A percentile compares a stretch with the other conserved stretches of the same genome.
Conservation (phyloP, 2,113 vertebrate genomes). For the Laticauda laticaudata region DNA sequence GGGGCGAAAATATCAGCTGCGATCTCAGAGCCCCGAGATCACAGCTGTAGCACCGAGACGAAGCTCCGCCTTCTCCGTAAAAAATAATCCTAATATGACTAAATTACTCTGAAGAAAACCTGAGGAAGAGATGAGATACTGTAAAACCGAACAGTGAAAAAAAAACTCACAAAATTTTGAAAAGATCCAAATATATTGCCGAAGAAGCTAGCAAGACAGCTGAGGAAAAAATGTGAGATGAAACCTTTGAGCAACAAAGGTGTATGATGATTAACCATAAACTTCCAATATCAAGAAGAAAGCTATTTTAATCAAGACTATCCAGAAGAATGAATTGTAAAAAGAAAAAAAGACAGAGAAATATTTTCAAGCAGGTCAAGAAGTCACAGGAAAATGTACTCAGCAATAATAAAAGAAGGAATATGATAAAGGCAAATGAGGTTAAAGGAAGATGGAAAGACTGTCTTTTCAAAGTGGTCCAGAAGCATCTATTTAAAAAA, state of each 20-base stretch:
- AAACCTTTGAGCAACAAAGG: not conserved
- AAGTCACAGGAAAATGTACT: not conserved
- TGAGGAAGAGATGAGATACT: not conserved
- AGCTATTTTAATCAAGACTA: not conserved
- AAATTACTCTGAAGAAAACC: not conserved
- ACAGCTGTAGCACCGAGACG: too few species aligned
- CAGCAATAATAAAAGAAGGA: not conserved
- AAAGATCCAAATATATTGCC: not conserved
- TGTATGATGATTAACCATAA: not conserved
- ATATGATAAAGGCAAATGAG: not conserved
- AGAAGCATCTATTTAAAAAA: not conserved
- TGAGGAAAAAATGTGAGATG: not conserved
- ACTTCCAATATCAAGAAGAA: not conserved
- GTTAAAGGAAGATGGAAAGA: not conserved
- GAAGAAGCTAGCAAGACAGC: not conserved
- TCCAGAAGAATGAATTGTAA: not conserved
- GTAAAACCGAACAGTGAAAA: not conserved
- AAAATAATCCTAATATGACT: not conserved
- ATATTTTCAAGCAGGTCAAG: not conserved
- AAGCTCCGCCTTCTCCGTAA: too few species aligned
- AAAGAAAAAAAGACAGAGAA: not conserved
- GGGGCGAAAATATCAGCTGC: too few species aligned
- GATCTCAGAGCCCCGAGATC: too few species aligned
- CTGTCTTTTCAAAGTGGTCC: not conserved
- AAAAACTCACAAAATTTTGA: not conserved